Base-by-base conservation (phyloP, 2,797 vertebrate species). In the Xenopus petersii region DNA sequence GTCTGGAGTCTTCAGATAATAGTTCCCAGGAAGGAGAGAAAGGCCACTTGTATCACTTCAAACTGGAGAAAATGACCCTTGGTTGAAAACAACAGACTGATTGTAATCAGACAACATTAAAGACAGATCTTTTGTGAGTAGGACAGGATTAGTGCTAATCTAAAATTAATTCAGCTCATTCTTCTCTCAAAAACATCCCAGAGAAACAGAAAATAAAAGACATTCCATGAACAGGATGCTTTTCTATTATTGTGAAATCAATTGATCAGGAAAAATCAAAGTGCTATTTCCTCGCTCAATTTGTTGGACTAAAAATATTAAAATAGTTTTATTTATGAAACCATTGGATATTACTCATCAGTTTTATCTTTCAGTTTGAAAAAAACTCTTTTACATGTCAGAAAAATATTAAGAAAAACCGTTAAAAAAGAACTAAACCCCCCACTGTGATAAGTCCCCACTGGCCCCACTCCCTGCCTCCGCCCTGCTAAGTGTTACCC, bases 61-160 rank as follows among this genome's bases (percentile, higher is more conserved):
- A 68, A 73, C 63, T 42, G 49, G 70, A 68, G 75, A 68, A 77
- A 77, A 77, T 77, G 67, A 64, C 70, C 64, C 70, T 30, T 62
- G 64, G 64, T 77, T 26, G 58, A 68, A 78, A 73, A 73, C 70
- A 78, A 69, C 73, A 42, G 64, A 69, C 49, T 78, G 71, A 78
- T 73, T 78, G 71, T 78, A 78, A 73, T 73, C 71, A 78, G 76
- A 78, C 65, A 78, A 73, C 56, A 78, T 73, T 78, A 73, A 69
- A 69, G 76, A 69, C 70, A 36, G 76, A 68, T 64, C 71, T 69
- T 64, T 65, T 17, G 33, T 58, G 54, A 64, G 54, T 56, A 59
- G 76, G 72, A 63, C 71, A 49, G 51, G 71, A 73, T 78, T 78
- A 78, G 71, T 47, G 51, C 69, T 78, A 78, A 78, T 73, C 76